A percentile compares a stretch with the other conserved stretches of the same genome.
These are phyloP conservation scores for Drosophila mayri DNA, from an alignment of 1,140 invertebrate genomes.

Conservation along the genomic window DNA sequence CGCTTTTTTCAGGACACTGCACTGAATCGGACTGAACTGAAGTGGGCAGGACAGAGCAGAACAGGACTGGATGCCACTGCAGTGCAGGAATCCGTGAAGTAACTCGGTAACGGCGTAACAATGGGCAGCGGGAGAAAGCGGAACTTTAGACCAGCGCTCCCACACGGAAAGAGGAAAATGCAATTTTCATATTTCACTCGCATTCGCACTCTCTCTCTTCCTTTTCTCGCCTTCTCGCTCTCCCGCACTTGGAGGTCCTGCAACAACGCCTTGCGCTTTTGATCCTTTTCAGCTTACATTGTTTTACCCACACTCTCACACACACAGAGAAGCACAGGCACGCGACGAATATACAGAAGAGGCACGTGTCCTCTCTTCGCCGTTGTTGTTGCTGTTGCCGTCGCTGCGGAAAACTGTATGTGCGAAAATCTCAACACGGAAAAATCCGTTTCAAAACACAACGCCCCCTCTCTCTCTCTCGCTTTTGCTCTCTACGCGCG, in stretches of 20 bases:
- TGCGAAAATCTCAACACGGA: slow-evolving; percentile 61
- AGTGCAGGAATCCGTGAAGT: slow-evolving; percentile 29
- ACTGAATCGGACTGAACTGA: slow-evolving; percentile 1
- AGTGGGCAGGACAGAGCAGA: slow-evolving; percentile 15
- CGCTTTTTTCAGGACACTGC: slow-evolving; percentile 11
- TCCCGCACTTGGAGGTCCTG: slow-evolving; percentile 28
- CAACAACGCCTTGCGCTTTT: slow-evolving; percentile 65
- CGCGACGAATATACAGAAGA: slow-evolving; percentile 22
- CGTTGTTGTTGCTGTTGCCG: slow-evolving; percentile 24
- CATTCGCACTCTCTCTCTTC: slow-evolving; percentile 9
- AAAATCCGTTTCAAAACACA: slow-evolving; percentile 72
- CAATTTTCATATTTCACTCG: slow-evolving; percentile 72
- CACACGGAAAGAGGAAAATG: slow-evolving; percentile 70
- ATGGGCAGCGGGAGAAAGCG: slow-evolving; percentile 9
- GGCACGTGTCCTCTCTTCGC: slow-evolving; percentile 41
- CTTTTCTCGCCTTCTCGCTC: slow-evolving; percentile 9
- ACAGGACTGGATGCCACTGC: slow-evolving; percentile 20
- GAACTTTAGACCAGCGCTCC: slow-evolving; percentile 46
- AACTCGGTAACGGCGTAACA: slow-evolving; percentile 17
- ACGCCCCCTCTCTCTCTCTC: slow-evolving; percentile 40
- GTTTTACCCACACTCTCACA: slow-evolving; percentile 41
- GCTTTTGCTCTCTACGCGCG: slow-evolving; percentile 14
- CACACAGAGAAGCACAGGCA: slow-evolving; percentile 13
- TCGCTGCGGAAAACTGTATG: slow-evolving; percentile 19
- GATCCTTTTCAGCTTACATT: slow-evolving; percentile 64